These are phyloP conservation scores for Tuta absoluta DNA, from an alignment of 2,888 invertebrate genomes.

Conservation along the genomic window DNA sequence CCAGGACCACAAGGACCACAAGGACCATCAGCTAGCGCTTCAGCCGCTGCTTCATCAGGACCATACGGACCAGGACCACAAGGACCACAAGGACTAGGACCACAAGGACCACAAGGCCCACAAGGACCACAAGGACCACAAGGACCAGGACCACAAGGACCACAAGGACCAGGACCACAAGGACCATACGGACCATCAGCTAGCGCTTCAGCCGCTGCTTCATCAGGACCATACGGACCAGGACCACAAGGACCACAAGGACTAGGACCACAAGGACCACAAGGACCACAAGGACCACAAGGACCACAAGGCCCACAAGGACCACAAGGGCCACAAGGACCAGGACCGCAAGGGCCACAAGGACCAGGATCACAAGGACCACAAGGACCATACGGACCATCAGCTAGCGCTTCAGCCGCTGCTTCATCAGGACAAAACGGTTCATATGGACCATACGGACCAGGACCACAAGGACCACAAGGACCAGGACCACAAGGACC, in stretches of 20 bases:
- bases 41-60: not conserved
- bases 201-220: slow-evolving; percentile 9
- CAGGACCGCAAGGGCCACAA: too few relatives aligned
- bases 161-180: slow-evolving; percentile 9
- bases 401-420: too few relatives aligned
- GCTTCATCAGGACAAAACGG: too few relatives aligned
- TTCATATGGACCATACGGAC: slow-evolving; percentile 19
- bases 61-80: not conserved
- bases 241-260: slow-evolving; percentile 26
- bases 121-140: slow-evolving; percentile 3
- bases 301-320: slow-evolving; percentile 19
- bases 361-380: too few relatives aligned
- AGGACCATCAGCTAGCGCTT: too few relatives aligned
- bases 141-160: not conserved
- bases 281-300: slow-evolving; percentile 7
- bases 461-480: too few relatives aligned
- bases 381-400: too few relatives aligned
- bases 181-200: too few relatives aligned
- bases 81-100: slow-evolving; percentile 17
- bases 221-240: not conserved
- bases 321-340: slow-evolving; percentile 13
- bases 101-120: slow-evolving; percentile 15
- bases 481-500: too few relatives aligned
- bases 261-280: not conserved
- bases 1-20: too few relatives aligned